A percentile compares a stretch with the other conserved stretches of the same genome.
Evolutionary conservation across 2,797 vertebrate genomes (phyloP).

Genomic region (Sphaeramia orbicularis): DNA sequence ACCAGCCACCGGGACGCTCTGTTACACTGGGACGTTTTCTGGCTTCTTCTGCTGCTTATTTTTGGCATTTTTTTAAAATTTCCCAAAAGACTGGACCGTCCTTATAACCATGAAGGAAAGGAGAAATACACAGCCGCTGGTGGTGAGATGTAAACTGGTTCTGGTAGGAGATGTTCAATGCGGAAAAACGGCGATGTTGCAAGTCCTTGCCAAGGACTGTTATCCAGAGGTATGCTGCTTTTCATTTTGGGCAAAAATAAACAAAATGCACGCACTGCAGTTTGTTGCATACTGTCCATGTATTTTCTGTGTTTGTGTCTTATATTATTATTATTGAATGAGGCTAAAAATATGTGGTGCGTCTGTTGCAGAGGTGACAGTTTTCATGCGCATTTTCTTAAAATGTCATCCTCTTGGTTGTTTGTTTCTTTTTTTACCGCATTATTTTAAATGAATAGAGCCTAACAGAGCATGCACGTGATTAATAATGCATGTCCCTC

Average conservation of each 20-base stretch:
- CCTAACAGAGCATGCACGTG: not conserved
- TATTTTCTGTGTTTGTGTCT: not conserved
- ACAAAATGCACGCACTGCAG: not conserved
- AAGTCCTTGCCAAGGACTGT: constrained; percentile 96
- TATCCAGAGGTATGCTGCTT: constrained; percentile 91
- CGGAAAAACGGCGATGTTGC: constrained; percentile 97
- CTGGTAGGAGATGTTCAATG: constrained; percentile 97
- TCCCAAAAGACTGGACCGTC: constrained; percentile 14
- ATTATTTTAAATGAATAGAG: not conserved
- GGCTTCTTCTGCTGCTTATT: constrained; percentile 12
- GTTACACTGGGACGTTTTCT: constrained; percentile 23
- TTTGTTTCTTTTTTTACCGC: not conserved
- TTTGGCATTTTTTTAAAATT: constrained; percentile 5
- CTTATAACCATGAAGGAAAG: constrained; percentile 90
- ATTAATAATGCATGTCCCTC: not conserved
- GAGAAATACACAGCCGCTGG: constrained; percentile 89
- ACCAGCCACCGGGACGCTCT: not conserved
- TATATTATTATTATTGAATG: not conserved
- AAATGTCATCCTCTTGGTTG: constrained; percentile 1
- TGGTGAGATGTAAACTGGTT: constrained; percentile 95
- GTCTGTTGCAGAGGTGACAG: constrained; percentile 57
- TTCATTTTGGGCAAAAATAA: not conserved
- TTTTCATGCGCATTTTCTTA: constrained; percentile 68
- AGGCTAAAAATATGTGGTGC: constrained; percentile 38
- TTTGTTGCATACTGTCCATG: rapidly evolving